phyloP scores from a whole-genome alignment of 2,888 invertebrate genomes.

The Eurytoma adleriae region DNA sequence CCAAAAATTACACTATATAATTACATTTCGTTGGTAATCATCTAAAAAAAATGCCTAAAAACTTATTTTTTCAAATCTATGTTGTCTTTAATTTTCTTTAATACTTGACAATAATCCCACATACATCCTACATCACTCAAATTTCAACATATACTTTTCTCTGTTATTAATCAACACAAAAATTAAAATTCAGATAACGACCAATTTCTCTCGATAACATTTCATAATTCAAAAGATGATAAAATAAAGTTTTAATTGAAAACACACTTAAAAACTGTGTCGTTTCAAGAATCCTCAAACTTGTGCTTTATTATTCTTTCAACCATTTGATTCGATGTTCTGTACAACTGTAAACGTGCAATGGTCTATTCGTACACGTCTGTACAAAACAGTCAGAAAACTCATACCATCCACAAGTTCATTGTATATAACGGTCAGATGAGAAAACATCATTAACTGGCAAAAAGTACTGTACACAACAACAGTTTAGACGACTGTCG shows the following conservation, averaged over 20 bases:
- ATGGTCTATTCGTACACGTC: not conserved
- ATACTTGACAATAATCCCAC: slow-evolving; percentile 42
- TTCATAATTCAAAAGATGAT: slow-evolving; percentile 33
- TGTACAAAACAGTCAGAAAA: slow-evolving; percentile 14
- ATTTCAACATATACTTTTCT: slow-evolving; percentile 25
- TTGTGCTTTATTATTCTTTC: slow-evolving; percentile 43
- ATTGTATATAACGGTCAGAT: slow-evolving; percentile 20
- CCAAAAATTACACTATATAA: slow-evolving; percentile 51
- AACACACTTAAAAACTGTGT: slow-evolving; percentile 48
- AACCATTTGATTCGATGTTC: slow-evolving; percentile 34
- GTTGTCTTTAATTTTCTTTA: slow-evolving; percentile 37
- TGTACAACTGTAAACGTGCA: slow-evolving; percentile 18
- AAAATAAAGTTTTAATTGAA: slow-evolving; percentile 51
- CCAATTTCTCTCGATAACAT: slow-evolving; percentile 41
- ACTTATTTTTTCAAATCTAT: slow-evolving; percentile 38
- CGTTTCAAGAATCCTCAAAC: slow-evolving; percentile 51
- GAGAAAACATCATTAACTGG: slow-evolving; percentile 34
- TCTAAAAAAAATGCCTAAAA: slow-evolving; percentile 47
- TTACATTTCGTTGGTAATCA: slow-evolving; percentile 37
- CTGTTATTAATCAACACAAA: slow-evolving; percentile 33
- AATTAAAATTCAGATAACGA: slow-evolving; percentile 46
- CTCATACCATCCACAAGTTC: slow-evolving; percentile 2
- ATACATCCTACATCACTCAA: slow-evolving; percentile 43
- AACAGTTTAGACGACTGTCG: slow-evolving; percentile 44
- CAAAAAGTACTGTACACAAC: slow-evolving; percentile 50